Conservation (phyloP, 2,888 invertebrate genomes). For the Stenchaetothrips biformis region DNA sequence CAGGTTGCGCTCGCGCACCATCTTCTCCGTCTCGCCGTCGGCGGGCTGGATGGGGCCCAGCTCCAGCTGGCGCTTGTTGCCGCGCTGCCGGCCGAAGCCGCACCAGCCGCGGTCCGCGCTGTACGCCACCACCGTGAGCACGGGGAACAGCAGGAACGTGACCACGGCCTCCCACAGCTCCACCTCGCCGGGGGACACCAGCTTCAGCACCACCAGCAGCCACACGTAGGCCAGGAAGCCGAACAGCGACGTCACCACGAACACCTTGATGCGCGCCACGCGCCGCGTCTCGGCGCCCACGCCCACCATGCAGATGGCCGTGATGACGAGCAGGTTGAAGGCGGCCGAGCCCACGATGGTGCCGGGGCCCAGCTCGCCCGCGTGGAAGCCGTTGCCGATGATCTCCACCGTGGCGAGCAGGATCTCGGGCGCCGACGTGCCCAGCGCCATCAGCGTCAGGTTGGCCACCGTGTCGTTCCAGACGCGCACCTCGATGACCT, state of each 20-base stretch:
- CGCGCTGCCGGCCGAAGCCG: constrained; percentile 44
- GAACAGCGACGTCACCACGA: constrained; percentile 47
- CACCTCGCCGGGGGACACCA: constrained; percentile 46
- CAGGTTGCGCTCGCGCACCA: constrained; percentile 42
- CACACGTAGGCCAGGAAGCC: constrained; percentile 56
- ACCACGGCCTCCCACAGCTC: constrained; percentile 56
- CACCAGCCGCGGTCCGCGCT: constrained; percentile 50
- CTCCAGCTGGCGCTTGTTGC: constrained; percentile 46
- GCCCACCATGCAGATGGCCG: constrained; percentile 85
- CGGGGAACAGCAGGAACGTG: constrained; percentile 54
- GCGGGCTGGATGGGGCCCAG: constrained; percentile 42
- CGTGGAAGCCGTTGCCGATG: constrained; percentile 88
- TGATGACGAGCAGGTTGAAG: constrained; percentile 97
- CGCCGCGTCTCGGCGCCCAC: constrained; percentile 82
- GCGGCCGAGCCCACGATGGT: constrained; percentile 99
- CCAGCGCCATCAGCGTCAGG: constrained; percentile 95
- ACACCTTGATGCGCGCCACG: constrained; percentile 56
- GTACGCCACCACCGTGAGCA: constrained; percentile 53
- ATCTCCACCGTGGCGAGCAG: constrained; percentile 96
- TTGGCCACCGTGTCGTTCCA: constrained; percentile 99
- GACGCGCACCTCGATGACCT: constrained; percentile 77
- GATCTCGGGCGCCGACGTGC: constrained; percentile 98
- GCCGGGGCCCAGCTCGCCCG: constrained; percentile 95
- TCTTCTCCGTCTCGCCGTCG: constrained; percentile 40
- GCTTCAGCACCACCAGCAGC: constrained; percentile 51